These are phyloP conservation scores for Clitarchus hookeri DNA, from an alignment of 2,888 invertebrate species.

Conservation along the genomic window DNA sequence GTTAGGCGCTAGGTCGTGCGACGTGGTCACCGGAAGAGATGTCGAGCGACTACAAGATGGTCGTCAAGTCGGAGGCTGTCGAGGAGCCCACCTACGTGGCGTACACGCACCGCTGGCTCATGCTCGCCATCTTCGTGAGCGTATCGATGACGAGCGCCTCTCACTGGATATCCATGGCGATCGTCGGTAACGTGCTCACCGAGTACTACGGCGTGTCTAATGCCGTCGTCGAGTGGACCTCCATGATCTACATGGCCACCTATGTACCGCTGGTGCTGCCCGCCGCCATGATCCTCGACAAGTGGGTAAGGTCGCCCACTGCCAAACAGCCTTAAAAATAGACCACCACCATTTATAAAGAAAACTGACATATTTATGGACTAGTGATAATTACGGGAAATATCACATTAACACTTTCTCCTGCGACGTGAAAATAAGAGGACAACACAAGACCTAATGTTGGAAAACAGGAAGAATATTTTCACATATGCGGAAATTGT, in stretches of 20 bases:
- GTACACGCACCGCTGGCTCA: neutral
- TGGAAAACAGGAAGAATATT: too few species aligned
- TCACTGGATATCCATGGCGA: conserved; percentile 6
- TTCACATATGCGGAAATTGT: too few species aligned
- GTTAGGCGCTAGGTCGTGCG: neutral
- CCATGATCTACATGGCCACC: conserved; percentile 17
- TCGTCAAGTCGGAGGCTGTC: neutral
- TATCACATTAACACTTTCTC: too few species aligned
- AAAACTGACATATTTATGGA: too few species aligned
- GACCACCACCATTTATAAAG: too few species aligned
- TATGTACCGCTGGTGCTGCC: conserved; percentile 7
- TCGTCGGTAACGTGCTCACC: conserved; percentile 11
- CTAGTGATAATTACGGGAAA: too few species aligned
- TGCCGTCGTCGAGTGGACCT: conserved; percentile 18
- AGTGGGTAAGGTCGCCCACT: conserved; percentile 10
- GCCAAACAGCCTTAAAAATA: too few species aligned
- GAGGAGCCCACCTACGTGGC: neutral
- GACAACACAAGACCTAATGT: too few species aligned
- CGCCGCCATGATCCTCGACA: neutral
- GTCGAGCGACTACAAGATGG: neutral
- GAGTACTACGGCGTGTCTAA: neutral
- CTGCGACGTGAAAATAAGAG: too few species aligned
- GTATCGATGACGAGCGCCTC: neutral
- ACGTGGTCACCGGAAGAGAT: neutral
- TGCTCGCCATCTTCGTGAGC: neutral